Base-by-base conservation (phyloP, 2,113 vertebrate species). In the Galeopterus variegatus region DNA sequence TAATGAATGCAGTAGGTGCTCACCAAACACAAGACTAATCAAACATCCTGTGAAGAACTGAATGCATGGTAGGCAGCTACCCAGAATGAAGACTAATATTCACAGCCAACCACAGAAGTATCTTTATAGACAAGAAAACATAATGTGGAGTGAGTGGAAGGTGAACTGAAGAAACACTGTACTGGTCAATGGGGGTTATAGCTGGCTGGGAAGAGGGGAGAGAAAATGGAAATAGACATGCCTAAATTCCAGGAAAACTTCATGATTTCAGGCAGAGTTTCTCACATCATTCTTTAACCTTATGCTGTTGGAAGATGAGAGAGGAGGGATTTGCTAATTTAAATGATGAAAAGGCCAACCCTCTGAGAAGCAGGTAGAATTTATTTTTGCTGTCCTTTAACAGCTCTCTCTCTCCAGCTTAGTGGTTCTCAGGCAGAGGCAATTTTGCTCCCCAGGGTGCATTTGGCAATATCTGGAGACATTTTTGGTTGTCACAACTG, bases 1-100 rank as follows among this genome's bases (percentile, higher is more conserved):
- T 92, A 64, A 75, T 95, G 69, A 97, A 67, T 92, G 23, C n/a
- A 94, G 91, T 85, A 33, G 10, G 5, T 85, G 15, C 33, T 84
- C 19, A 80, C 12, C 14, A 60, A 79, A 88, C 54, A 81, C 26
- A 72, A 6, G 28, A 36, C 28, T 87, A 84, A 92, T 83, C 73
- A 82, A 67, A 84, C n/a, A 23, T 62, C 75, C 58, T 31, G 3
- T 67, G 52, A 88, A 95, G n/a, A 93, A 58, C 4, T 70, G 76
- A 86, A 77, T 93, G 7, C 23, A 31, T 72, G 31, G 13, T 72
- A 84, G 64, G 56, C 50, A 76, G 23, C 75, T 75, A 60, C 58
- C 41, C 33, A 33, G 52, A 92, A 70, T 95, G 64, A 94, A 80
- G 64, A 83, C 54, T 62, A 84, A 62, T 90, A 81, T 50, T 93